These are phyloP conservation scores for Microcaecilia unicolor DNA, from an alignment of 2,797 vertebrate species.

Conservation along the genomic window DNA sequence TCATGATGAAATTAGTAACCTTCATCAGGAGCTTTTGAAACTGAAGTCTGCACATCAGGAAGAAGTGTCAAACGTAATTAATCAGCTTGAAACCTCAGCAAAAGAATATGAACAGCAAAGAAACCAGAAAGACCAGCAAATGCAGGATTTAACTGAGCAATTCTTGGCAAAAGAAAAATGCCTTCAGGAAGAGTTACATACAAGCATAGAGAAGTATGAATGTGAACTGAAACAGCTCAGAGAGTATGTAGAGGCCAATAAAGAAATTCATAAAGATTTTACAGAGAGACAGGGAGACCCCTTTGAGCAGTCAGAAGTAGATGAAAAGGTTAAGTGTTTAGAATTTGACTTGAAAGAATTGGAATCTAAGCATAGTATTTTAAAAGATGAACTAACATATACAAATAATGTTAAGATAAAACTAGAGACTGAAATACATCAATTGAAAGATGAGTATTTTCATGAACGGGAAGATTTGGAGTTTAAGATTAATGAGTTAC, in stretches of 20 bases:
- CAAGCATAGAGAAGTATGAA: slow-evolving; percentile 48
- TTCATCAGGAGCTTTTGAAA: slow-evolving; percentile 67
- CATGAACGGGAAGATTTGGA: slow-evolving; percentile 87
- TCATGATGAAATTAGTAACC: slow-evolving; percentile 60
- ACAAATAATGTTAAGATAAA: slow-evolving; percentile 81
- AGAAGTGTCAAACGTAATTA: slow-evolving; percentile 67
- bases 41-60: slow-evolving; percentile 60
- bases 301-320: slow-evolving; percentile 20
- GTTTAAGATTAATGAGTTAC: slow-evolving; percentile 91
- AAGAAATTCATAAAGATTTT: slow-evolving; percentile 14
- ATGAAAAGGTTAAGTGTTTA: slow-evolving; percentile 52
- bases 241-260: slow-evolving; percentile 24
- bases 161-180: slow-evolving; percentile 60
- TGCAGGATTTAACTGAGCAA: slow-evolving; percentile 61
- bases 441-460: slow-evolving; percentile 74
- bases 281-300: slow-evolving; percentile 7
- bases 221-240: slow-evolving; percentile 32
- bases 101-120: slow-evolving; percentile 66
- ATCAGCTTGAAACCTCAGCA: slow-evolving; percentile 43
- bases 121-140: slow-evolving; percentile 57
- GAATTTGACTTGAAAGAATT: slow-evolving; percentile 66
- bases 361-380: slow-evolving; percentile 76
- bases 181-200: slow-evolving; percentile 55
- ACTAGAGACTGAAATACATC: slow-evolving; percentile 76
- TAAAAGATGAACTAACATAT: slow-evolving; percentile 84